These are phyloP conservation scores for Coturnix japonica DNA, from an alignment of 2,113 vertebrate species.

Conservation along the genomic window DNA sequence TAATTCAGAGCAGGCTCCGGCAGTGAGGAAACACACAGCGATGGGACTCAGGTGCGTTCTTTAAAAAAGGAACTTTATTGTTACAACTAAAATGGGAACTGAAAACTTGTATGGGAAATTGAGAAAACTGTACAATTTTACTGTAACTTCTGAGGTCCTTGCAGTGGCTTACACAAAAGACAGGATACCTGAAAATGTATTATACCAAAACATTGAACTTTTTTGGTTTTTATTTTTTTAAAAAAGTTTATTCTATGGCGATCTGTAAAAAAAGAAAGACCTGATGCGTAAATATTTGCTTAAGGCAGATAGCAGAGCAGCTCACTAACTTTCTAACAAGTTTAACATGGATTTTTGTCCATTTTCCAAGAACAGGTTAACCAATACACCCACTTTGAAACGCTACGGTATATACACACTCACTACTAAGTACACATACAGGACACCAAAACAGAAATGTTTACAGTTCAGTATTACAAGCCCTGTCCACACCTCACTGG, in stretches of 20 bases:
- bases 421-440: constrained; percentile 71
- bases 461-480: constrained; percentile 30
- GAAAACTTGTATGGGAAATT: constrained; percentile 74
- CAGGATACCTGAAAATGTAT: constrained; percentile 74
- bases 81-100: constrained; percentile 83
- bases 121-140: constrained; percentile 77
- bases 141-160: constrained; percentile 74
- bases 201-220: constrained; percentile 76
- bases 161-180: constrained; percentile 78
- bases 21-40: background rate
- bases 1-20: fast-evolving
- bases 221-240: constrained; percentile 36
- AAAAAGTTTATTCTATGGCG: constrained; percentile 77
- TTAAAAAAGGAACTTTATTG: constrained; percentile 82
- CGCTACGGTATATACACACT: constrained; percentile 77
- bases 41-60: constrained; percentile 21
- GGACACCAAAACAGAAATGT: constrained; percentile 62
- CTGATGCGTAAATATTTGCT: constrained; percentile 80
- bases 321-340: constrained; percentile 76
- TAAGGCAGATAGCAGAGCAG: constrained; percentile 85
- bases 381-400: constrained; percentile 72
- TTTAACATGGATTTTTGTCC: constrained; percentile 66
- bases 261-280: constrained; percentile 79
- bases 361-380: constrained; percentile 66
- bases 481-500: constrained; percentile 44